Base-by-base conservation (phyloP, 2,888 invertebrate species). In the Branchinecta sandiegonensis region DNA sequence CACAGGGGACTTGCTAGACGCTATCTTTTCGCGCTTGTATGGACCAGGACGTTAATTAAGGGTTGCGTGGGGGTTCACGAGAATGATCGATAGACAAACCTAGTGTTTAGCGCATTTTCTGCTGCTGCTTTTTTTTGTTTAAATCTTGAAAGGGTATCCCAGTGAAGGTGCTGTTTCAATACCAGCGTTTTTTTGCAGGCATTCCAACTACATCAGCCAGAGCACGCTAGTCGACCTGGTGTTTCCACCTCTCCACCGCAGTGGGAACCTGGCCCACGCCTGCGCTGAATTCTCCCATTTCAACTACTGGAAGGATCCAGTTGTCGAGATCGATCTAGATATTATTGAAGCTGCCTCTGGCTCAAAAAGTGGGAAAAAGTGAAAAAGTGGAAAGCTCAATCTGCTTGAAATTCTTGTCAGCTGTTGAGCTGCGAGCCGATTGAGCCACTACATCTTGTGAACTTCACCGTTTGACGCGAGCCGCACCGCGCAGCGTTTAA, bases 171-270 rank as follows among this genome's bases (percentile, higher is more conserved):
- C 37, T 37, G 37, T 37, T 37, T 37, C 37, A 37, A 4, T 67
- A 17, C 23, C n/a, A 64, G 6, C 68, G 65, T 67, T 71, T 65
- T 67, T 65, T 83, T 84, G 8, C 85, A 95, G 95, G 77, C 56
- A n/a, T 56, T 56, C 56, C n/a, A 56, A 56, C 56, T 97, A 97
- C 80, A 87, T 90, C 70, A 90, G 90, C 79, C 90, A 96, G 88
- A 89, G 89, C 72, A 89, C 89, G 79, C 86, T 95, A 73, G 95
- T 92, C 72, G 96, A 97, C 82, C 94, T 94, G 79, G 85, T 97
- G 78, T 97, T 95, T 80, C 97, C 96, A 73, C 78, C 80, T 0
- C 73, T 77, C 67, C 73, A 73, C 66, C 69, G 71, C 46, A 48
- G 69, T 13, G 67, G 69, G 8, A 48, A 68, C 89, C 66, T 82